Evolutionary conservation across 1,140 invertebrate species (phyloP), one percentile per base, ranked within the genome.

Genomic region (Bombus consobrinus): DNA sequence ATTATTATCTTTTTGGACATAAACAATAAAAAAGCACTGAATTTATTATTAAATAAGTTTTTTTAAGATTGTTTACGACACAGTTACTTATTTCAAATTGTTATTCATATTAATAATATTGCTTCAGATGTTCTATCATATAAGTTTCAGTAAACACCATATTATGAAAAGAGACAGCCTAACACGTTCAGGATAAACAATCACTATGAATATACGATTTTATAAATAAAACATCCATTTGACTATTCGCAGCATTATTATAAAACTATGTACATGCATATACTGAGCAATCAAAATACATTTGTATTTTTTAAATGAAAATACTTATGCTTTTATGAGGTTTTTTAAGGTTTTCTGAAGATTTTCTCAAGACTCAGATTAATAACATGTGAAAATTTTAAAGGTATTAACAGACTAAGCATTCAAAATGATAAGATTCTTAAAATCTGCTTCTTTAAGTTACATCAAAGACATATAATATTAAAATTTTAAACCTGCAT

Each of bases 241-340:
- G 71, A 43, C 83, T 71, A 79, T 79, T 53, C 53, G 5, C 28
- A 37, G 28, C 12, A 15, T 69, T 64, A 64, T 53, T 3, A 28
- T 79, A 34, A 41, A 57, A 85, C 77, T 80, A 85, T 80, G 34
- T 85, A 80, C 68, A 80, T 72, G 68, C 47, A 62, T 47, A 80
- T 80, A 85, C 53, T 85, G 83, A 80, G 68, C 76, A 85, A 84
- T 69, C 25, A 12, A 32, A 66, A 34, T 83, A 77, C 12, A 77
- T 57, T 22, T 68, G 6, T 41, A 43, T 57, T 18, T n/a, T 34
- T 47, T 62, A 13, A 62, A 62, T 62, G 59, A 62, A n/a, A 62
- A 62, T 62, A 62, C 28, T 62, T 62, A 62, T 62, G 12, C 4
- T 62, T 62, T 62, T n/a, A 62, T 62, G 10, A 62, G 47, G 6